Evolutionary conservation across 2,888 invertebrate genomes (phyloP).

Genomic region (Allygus modestus): DNA sequence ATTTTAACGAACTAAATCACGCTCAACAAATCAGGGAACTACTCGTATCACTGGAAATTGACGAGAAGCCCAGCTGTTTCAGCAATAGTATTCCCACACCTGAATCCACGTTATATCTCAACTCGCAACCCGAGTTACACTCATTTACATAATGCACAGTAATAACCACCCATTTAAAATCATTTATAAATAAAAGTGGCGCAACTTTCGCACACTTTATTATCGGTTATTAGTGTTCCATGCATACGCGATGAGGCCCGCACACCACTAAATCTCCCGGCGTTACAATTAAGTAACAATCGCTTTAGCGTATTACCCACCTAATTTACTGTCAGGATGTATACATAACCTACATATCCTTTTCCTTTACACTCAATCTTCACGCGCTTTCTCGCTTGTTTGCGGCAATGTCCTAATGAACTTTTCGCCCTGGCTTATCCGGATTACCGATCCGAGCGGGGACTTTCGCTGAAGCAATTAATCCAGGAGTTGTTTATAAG

Average conservation of each 20-base stretch:
- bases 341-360: neutral
- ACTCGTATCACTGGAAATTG: too few relatives aligned
- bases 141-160: neutral
- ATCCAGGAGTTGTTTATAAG: slow-evolving; percentile 38
- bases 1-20: too few relatives aligned
- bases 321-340: neutral
- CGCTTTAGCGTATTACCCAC: neutral
- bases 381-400: neutral
- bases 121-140: neutral
- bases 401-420: slow-evolving; percentile 6
- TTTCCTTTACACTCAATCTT: neutral
- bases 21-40: too few relatives aligned
- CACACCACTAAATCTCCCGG: neutral
- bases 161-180: slow-evolving; percentile 24
- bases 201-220: slow-evolving; percentile 16
- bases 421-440: slow-evolving; percentile 1
- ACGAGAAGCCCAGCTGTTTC: too few relatives aligned
- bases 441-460: neutral
- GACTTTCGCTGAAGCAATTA: neutral
- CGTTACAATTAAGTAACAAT: neutral
- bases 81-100: neutral
- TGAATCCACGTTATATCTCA: neutral
- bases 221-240: slow-evolving; percentile 4
- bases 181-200: slow-evolving; percentile 20
- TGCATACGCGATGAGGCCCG: neutral